Percentiles rank a stretch among this genome's conserved stretches.
phyloP scores from a whole-genome alignment of 2,113 vertebrate species.

The Illadopsis cleaveri region DNA sequence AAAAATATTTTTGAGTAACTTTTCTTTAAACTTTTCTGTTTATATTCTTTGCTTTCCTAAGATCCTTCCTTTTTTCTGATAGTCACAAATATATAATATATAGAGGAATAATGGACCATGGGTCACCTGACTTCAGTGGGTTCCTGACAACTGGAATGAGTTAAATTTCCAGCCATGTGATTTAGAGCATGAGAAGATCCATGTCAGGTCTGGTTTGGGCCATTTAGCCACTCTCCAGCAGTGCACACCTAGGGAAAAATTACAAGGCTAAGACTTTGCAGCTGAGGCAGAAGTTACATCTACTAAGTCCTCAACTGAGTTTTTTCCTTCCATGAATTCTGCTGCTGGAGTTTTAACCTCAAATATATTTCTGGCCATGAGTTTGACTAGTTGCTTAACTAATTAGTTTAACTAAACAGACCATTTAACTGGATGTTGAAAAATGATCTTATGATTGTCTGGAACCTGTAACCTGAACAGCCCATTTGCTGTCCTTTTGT shows the following conservation, averaged over 20 bases:
- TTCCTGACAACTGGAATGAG: neutral
- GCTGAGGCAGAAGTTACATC: neutral
- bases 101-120: too few species aligned
- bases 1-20: neutral
- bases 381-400: neutral
- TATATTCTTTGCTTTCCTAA: neutral
- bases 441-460: neutral
- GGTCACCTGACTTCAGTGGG: neutral
- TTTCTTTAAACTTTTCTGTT: neutral
- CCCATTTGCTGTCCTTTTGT: neutral
- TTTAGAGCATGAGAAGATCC: neutral
- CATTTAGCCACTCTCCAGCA: neutral
- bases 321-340: neutral
- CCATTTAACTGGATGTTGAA: neutral
- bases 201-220: neutral
- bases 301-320: neutral
- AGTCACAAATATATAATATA: neutral
- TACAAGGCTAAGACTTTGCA: neutral
- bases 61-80: neutral
- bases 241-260: neutral
- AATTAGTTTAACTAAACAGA: neutral
- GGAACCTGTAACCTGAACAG: neutral
- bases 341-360: neutral
- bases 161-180: neutral
- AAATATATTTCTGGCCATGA: neutral